Evolutionary conservation across 2,888 invertebrate genomes (phyloP), one percentile per base, ranked within the genome.

Genomic region (Nomada fucata): DNA sequence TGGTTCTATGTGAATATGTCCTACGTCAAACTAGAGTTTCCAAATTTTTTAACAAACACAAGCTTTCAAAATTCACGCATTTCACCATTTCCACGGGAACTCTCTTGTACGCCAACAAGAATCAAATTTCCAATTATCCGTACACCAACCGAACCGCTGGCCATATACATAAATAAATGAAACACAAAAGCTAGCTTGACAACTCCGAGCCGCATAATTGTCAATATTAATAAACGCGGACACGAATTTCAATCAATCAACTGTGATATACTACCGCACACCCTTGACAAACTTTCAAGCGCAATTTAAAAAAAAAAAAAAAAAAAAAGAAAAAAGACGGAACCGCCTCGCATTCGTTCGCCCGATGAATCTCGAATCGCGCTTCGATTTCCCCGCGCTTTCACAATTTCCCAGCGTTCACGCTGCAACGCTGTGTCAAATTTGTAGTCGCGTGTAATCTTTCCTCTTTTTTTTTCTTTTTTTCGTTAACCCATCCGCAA

Each of bases 381-480:
- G 18, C 18, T 23, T 23, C 42, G 23, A 23, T 52, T 68, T n/a
- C n/a, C n/a, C n/a, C n/a, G n/a, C n/a, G n/a, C n/a, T n/a, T 74
- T 36, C 13, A 23, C 60, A 42, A 75, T 68, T 23, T 53, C 18
- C 13, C 26, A 11, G 2, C 10, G 11, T 15, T 1, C n/a, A n/a
- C 15, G 26, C 20, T 26, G 57, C 10, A 65, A 50, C 64, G 47
- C 47, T 9, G 65, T 60, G 50, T 67, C 71, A 67, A 67, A 52
- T 63, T 68, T n/a, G 44, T 26, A 23, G 26, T 42, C 55, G 15
- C 13, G 44, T 18, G 23, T 50, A 23, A 65, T 63, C 29, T 42
- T 50, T 23, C 60, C 72, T 10, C 13, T 13, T 20, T 64, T 47
- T 47, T n/a, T 47, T 47, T 15, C 9, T 36, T 36, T 55, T 68